These are phyloP conservation scores for Scophthalmus maximus DNA, from an alignment of 2,113 vertebrate species.

Conservation along the genomic window DNA sequence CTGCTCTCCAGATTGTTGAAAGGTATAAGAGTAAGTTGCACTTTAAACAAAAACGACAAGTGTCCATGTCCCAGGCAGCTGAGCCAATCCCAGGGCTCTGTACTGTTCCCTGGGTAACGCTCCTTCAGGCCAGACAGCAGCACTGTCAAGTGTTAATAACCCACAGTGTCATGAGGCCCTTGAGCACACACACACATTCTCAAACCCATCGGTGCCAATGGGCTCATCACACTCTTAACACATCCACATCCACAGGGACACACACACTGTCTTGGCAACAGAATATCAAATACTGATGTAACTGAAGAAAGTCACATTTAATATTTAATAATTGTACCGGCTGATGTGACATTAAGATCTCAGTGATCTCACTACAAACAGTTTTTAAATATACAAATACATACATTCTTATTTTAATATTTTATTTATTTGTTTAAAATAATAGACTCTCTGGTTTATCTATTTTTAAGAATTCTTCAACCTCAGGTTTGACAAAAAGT, in stretches of 20 bases:
- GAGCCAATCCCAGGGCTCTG: conserved; percentile 52
- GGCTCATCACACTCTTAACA: conserved; percentile 42
- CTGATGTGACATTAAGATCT: too few relatives aligned
- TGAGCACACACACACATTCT: conserved; percentile 41
- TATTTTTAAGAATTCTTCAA: background rate
- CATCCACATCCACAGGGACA: conserved; percentile 48
- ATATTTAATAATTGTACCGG: too few relatives aligned
- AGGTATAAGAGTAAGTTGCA: conserved; percentile 59
- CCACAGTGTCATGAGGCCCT: conserved; percentile 66
- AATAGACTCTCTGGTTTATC: background rate
- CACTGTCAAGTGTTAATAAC: conserved; percentile 81
- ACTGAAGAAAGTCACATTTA: background rate
- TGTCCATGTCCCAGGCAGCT: conserved; percentile 31
- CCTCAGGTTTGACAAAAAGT: conserved; percentile 13
- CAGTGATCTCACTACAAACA: background rate
- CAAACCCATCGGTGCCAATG: conserved; percentile 31
- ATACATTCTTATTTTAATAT: too few relatives aligned
- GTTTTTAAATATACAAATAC: background rate
- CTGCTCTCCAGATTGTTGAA: conserved; percentile 17
- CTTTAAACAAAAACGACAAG: conserved; percentile 67
- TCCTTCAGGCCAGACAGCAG: conserved; percentile 71
- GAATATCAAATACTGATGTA: conserved; percentile 9
- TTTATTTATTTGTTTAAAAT: background rate
- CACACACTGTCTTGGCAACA: conserved; percentile 2
- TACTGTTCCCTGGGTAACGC: conserved; percentile 78